Evolutionary conservation across 2,888 invertebrate species (phyloP).

Genomic region (Thereva unica): DNA sequence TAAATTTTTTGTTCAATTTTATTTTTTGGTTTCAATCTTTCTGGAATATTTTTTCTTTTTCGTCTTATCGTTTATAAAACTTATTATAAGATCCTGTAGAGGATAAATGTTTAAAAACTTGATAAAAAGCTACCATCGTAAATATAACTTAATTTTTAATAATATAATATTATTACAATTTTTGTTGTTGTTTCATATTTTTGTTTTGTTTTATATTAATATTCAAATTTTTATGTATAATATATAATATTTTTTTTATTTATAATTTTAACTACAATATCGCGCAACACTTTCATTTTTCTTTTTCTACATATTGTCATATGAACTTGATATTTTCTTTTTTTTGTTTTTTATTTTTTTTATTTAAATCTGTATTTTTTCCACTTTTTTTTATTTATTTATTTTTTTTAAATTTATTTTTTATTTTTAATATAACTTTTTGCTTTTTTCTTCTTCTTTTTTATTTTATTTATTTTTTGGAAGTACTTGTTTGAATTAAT

Average conservation of each 20-base stretch:
- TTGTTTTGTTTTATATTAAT: slow-evolving; percentile 1
- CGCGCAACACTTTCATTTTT: slow-evolving; percentile 29
- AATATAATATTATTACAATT: slow-evolving; percentile 21
- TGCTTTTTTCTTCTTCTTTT: slow-evolving; percentile 14
- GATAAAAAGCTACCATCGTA: slow-evolving; percentile 25
- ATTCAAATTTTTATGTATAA: not conserved
- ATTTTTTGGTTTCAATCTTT: no score
- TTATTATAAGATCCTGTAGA: slow-evolving; percentile 21
- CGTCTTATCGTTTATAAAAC: slow-evolving; percentile 16
- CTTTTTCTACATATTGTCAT: slow-evolving; percentile 39
- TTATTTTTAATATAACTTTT: slow-evolving; percentile 13
- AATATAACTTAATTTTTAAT: slow-evolving; percentile 19
- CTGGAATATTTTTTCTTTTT: not conserved
- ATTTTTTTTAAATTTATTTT: slow-evolving; percentile 1
- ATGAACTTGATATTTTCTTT: slow-evolving; percentile 28
- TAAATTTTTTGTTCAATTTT: no score
- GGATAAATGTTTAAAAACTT: slow-evolving; percentile 24
- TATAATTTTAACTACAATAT: slow-evolving; percentile 37
- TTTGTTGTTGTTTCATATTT: slow-evolving; percentile 20
- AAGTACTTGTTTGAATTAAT: slow-evolving; percentile 25
- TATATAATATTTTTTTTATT: slow-evolving; percentile 29
- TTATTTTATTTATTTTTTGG: slow-evolving; percentile 4
- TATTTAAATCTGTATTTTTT: not conserved
- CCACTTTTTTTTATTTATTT: slow-evolving; percentile 5
- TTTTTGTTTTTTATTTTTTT: slow-evolving; percentile 1